Base-by-base conservation (phyloP, 2,888 invertebrate genomes). In the Pteria penguin region DNA sequence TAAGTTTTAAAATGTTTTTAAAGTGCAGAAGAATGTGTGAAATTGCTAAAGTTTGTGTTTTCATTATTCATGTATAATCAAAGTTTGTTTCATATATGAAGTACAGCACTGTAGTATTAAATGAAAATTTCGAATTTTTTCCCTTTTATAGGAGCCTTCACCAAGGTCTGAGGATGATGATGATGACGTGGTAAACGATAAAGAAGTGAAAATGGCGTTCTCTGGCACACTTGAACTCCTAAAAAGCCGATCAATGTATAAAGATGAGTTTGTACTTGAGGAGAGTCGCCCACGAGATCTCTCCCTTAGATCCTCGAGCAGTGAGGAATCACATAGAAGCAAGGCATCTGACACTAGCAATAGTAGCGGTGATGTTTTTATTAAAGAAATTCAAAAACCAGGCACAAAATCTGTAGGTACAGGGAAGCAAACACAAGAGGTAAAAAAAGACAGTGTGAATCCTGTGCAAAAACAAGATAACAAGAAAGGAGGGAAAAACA, bases 211-310 rank as follows among this genome's bases (percentile, higher is more conserved):
- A 27, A 76, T 66, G 36, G 83, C 76, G 54, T 72, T 75, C 29
- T 69, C 81, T 32, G 80, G 76, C 45, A 79, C 80, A 26, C 78
- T 83, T 26, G 86, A 87, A 27, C 79, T 88, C 8, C 69, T 84
- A 54, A 83, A 86, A 18, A 81, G 84, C 24, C 82, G 84, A 45
- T 84, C 89, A 22, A 80, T 90, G 22, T 83, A 89, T 60, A 88
- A 88, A 70, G 88, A 88, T 11, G 86, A 88, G 55, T 90, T 90
- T 79, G 81, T 89, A 58, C 82, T 91, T 33, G 91, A 89, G 61
- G 89, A 89, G 66, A 89, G 88, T 60, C 85, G 89, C 27, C 87
- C 89, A 5, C 85, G 83, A 66, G 89, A 89, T 72, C 80, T 84
- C 3, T 80, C 84, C 27, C 74, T 82, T 8, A 78, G 75, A 14